Evolutionary conservation across 2,888 invertebrate genomes (phyloP).

Genomic region (Thymelicus acteon): DNA sequence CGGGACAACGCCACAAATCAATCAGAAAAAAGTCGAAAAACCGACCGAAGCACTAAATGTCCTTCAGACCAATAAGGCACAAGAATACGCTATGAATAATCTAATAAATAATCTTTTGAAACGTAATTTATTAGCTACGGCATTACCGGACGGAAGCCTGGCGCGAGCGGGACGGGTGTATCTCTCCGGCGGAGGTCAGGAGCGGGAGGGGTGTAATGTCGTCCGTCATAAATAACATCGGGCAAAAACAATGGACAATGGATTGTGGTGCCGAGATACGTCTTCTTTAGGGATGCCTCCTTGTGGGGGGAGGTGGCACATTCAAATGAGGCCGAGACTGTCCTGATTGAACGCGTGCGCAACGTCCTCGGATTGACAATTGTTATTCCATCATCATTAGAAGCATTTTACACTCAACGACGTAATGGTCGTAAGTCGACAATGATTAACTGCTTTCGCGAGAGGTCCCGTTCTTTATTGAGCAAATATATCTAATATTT

Average conservation of each 20-base stretch:
- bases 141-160: constrained; percentile 79
- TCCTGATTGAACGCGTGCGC: constrained; percentile 57
- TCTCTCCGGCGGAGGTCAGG: constrained; percentile 46
- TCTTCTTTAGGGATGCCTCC: constrained; percentile 75
- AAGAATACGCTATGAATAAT: constrained; percentile 78
- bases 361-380: constrained; percentile 41
- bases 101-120: constrained; percentile 83
- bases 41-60: constrained; percentile 63
- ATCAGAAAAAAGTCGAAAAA: constrained; percentile 61
- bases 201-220: constrained; percentile 64
- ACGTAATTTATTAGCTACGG: constrained; percentile 79
- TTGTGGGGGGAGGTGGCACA: constrained; percentile 44
- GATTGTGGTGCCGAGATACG: constrained; percentile 79
- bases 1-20: constrained; percentile 67
- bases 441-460: no score
- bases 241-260: constrained; percentile 85
- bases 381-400: not conserved
- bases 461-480: no score
- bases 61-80: constrained; percentile 80
- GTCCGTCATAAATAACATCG: constrained; percentile 82
- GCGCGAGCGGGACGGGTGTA: constrained; percentile 56
- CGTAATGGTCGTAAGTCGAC: no score
- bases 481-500: no score
- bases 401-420: not conserved
- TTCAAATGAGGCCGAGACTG: constrained; percentile 46